Conservation (phyloP, 2,888 invertebrate species). For the Dione juno region DNA sequence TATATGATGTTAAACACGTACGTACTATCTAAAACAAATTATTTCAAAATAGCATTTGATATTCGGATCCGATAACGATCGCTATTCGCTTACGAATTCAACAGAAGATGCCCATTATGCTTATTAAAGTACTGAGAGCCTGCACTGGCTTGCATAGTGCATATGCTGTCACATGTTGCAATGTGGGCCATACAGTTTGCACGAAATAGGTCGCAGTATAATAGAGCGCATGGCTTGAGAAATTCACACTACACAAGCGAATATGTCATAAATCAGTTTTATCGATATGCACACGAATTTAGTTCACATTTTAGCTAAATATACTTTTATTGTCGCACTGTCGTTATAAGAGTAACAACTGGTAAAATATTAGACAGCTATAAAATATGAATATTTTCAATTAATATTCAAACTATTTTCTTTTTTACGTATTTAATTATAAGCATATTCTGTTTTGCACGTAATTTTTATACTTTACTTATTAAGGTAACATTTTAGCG, state of each 20-base stretch:
- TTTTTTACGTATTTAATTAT: not conserved
- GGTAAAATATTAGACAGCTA: not conserved
- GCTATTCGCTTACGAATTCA: constrained; percentile 35
- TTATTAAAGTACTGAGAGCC: constrained; percentile 37
- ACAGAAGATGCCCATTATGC: constrained; percentile 39
- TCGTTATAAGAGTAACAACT: not conserved
- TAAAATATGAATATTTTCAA: not conserved
- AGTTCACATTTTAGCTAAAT: constrained; percentile 20
- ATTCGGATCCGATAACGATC: constrained; percentile 22
- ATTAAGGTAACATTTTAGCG: too few relatives aligned
- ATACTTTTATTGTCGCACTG: constrained; percentile 10
- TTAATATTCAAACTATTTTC: not conserved
- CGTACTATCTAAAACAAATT: not conserved
- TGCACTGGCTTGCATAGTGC: constrained; percentile 37
- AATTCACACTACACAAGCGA: constrained; percentile 34
- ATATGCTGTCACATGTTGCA: constrained; percentile 44
- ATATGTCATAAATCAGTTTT: constrained; percentile 29
- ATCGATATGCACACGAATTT: constrained; percentile 26
- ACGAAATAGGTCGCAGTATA: constrained; percentile 51
- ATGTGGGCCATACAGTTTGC: constrained; percentile 43
- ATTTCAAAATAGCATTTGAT: constrained; percentile 30
- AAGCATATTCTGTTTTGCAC: not conserved
- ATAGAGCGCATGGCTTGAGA: constrained; percentile 42
- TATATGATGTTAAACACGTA: not conserved
- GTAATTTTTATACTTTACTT: not conserved